Percentiles rank a stretch among this genome's conserved stretches.
Conservation (phyloP, 2,797 vertebrate genomes). For the Myotis vivesi region DNA sequence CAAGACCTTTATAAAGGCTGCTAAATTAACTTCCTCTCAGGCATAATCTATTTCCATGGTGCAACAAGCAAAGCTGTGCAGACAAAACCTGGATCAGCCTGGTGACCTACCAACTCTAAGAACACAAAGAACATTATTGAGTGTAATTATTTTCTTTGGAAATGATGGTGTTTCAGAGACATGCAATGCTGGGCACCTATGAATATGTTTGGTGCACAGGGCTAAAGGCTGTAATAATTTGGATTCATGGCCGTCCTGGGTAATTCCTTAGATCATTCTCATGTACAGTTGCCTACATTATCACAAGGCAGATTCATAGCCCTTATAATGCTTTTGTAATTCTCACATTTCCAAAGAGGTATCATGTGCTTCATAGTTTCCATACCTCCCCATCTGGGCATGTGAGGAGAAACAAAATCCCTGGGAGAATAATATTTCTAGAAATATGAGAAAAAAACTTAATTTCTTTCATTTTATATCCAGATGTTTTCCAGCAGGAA, state of each 20-base stretch:
- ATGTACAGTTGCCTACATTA: conserved; percentile 33
- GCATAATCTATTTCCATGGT: not conserved
- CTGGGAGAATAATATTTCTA: conserved; percentile 66
- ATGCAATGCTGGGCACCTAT: not conserved
- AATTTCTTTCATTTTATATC: conserved; percentile 70
- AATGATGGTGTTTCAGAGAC: conserved; percentile 19
- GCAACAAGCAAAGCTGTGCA: not conserved
- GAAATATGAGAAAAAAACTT: conserved; percentile 70
- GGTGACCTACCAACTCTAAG: not conserved
- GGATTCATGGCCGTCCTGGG: conserved; percentile 10
- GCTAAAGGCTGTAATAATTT: conserved; percentile 10
- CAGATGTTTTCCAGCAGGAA: conserved; percentile 75
- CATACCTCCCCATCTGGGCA: conserved; percentile 60
- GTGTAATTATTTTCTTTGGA: conserved; percentile 31
- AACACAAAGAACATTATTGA: not conserved
- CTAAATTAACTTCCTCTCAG: not conserved
- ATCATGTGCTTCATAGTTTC: conserved; percentile 31
- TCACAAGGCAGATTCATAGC: conserved; percentile 16
- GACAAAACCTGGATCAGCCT: not conserved
- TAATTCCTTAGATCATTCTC: conserved; percentile 37
- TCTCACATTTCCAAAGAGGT: conserved; percentile 45
- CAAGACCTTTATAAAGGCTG: not conserved
- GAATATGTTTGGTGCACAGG: not conserved
- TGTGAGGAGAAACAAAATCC: conserved; percentile 66
- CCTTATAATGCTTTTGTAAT: conserved; percentile 22